phyloP scores from a whole-genome alignment of 2,797 vertebrate species.

The Semotilus atromaculatus region DNA sequence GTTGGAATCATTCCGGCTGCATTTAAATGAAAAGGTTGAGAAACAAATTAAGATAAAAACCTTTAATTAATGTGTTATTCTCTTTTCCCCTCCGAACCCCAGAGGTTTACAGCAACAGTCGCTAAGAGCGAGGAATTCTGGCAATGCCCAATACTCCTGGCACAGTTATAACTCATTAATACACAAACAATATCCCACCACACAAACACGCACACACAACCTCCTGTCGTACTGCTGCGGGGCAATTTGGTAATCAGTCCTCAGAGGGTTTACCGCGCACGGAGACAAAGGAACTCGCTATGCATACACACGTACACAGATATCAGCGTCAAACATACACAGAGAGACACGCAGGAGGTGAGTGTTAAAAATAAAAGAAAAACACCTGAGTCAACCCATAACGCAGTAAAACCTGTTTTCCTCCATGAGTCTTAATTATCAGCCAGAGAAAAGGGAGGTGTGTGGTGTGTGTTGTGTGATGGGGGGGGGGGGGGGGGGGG shows the following conservation, averaged over 20 bases:
- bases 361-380: constrained; percentile 39
- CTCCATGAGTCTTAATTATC: constrained; percentile 38
- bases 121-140: constrained; percentile 53
- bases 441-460: constrained; percentile 4
- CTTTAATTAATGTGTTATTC: constrained; percentile 63
- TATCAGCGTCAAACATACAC: constrained; percentile 42
- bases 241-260: constrained; percentile 69
- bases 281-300: constrained; percentile 33
- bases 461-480: too few relatives aligned
- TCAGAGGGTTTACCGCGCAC: constrained; percentile 46
- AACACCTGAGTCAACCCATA: constrained; percentile 45
- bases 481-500: not conserved
- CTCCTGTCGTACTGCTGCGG: constrained; percentile 57
- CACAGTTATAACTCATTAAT: constrained; percentile 78
- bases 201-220: constrained; percentile 31
- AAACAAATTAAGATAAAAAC: constrained; percentile 55
- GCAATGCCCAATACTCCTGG: constrained; percentile 62
- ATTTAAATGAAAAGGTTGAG: constrained; percentile 31
- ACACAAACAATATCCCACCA: constrained; percentile 67
- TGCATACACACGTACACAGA: constrained; percentile 45
- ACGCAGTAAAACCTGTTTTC: constrained; percentile 45
- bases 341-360: constrained; percentile 39
- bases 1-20: not conserved
- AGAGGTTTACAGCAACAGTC: constrained; percentile 46
- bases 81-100: constrained; percentile 41